phyloP scores from a whole-genome alignment of 2,888 invertebrate genomes.

The Cephus pygmeus region DNA sequence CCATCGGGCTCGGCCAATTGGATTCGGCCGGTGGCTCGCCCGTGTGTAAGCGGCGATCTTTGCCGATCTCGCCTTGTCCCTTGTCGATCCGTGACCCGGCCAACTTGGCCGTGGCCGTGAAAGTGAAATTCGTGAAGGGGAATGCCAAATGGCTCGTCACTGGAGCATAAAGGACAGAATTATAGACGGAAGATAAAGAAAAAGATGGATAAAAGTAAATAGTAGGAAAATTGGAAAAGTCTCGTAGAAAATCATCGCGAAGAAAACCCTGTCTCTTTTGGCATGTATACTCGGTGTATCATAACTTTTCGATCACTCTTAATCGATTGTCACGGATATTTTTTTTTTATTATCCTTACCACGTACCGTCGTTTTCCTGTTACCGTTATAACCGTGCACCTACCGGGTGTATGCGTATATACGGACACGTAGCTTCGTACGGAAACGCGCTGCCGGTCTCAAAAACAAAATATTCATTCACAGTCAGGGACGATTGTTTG shows the following conservation, averaged over 20 bases:
- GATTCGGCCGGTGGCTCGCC: neutral
- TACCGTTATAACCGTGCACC: neutral
- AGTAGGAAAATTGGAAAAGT: neutral
- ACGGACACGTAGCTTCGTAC: neutral
- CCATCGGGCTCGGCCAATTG: neutral
- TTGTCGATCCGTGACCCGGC: neutral
- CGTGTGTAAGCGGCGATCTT: neutral
- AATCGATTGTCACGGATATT: neutral
- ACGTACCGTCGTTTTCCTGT: neutral
- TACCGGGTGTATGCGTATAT: neutral
- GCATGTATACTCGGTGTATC: neutral
- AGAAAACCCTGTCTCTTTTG: neutral
- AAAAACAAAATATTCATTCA: neutral
- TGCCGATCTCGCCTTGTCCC: neutral
- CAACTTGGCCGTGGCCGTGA: slow-evolving; percentile 54
- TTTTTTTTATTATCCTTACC: neutral
- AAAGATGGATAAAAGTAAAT: too few species aligned
- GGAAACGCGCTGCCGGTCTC: neutral
- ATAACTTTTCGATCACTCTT: neutral
- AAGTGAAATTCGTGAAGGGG: slow-evolving; percentile 57
- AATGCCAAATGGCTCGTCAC: neutral
- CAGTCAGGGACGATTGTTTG: neutral
- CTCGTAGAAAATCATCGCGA: neutral
- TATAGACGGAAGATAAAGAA: neutral
- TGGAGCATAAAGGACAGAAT: neutral